phyloP scores from a whole-genome alignment of 2,797 vertebrate species.

The Xerus rutilus region DNA sequence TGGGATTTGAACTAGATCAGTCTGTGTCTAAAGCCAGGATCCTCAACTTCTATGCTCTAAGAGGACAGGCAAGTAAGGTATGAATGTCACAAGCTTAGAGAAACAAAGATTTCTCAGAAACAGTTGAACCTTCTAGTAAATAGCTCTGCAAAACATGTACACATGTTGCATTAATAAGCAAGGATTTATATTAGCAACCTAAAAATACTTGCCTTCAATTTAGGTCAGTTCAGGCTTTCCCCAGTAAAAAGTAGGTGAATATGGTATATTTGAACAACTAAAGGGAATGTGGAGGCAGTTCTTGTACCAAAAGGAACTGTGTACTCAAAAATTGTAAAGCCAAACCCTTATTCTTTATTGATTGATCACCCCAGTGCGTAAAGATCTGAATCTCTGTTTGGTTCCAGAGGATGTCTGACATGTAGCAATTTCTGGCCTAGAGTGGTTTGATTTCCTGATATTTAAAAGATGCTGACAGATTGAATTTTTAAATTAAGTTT shows the following conservation, averaged over 20 bases:
- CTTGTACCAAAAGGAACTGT: neutral
- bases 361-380: neutral
- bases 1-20: neutral
- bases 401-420: neutral
- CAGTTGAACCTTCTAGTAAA: neutral
- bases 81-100: neutral
- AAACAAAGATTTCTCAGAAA: neutral
- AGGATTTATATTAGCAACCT: neutral
- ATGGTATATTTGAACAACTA: neutral
- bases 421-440: neutral
- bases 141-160: neutral
- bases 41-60: neutral
- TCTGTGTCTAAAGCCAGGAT: neutral
- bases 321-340: neutral
- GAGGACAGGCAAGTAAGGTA: neutral
- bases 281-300: neutral
- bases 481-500: constrained; percentile 30
- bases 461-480: neutral
- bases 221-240: neutral
- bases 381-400: neutral
- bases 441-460: neutral
- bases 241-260: neutral
- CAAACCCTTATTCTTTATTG: neutral
- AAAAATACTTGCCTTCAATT: neutral
- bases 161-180: neutral